Evolutionary conservation across 1,140 invertebrate species (phyloP).

Genomic region (Ylistrum balloti): DNA sequence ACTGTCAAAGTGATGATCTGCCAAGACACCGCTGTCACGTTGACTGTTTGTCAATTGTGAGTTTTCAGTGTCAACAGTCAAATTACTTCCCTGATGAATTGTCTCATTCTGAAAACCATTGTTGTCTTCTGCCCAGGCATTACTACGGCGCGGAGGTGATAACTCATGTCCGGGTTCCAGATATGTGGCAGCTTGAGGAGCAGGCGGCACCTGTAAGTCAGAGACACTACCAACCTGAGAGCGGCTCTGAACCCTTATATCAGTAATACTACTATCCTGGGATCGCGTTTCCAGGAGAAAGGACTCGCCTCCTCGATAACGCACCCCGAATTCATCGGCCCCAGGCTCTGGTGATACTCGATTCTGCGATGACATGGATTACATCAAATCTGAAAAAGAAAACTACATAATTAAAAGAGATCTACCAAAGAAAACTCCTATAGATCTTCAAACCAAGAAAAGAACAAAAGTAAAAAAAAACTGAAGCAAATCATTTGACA

Average conservation of each 20-base stretch:
- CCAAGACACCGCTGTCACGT: not conserved
- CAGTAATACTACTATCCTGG: not conserved
- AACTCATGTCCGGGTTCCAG: not conserved
- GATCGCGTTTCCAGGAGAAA: not conserved
- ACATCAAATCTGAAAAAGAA: not conserved
- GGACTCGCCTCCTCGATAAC: not conserved
- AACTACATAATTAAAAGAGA: no score
- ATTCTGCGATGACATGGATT: constrained; percentile 7
- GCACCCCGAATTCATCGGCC: not conserved
- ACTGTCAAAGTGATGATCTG: not conserved
- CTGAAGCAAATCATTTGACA: no score
- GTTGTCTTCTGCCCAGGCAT: not conserved
- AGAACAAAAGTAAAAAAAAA: no score
- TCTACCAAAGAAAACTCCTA: no score
- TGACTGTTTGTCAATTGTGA: not conserved
- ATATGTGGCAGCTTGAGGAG: not conserved
- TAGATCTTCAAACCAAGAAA: no score
- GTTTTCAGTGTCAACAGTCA: not conserved
- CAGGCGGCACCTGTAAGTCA: not conserved
- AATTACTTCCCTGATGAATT: not conserved
- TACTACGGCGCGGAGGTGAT: not conserved
- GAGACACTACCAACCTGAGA: not conserved
- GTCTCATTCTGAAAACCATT: not conserved
- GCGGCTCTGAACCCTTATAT: not conserved
- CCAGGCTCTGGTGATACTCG: constrained; percentile 10